Percentiles rank a stretch among this genome's conserved stretches.
phyloP scores from a whole-genome alignment of 1,140 invertebrate species.

The Drosophila bifasciata region DNA sequence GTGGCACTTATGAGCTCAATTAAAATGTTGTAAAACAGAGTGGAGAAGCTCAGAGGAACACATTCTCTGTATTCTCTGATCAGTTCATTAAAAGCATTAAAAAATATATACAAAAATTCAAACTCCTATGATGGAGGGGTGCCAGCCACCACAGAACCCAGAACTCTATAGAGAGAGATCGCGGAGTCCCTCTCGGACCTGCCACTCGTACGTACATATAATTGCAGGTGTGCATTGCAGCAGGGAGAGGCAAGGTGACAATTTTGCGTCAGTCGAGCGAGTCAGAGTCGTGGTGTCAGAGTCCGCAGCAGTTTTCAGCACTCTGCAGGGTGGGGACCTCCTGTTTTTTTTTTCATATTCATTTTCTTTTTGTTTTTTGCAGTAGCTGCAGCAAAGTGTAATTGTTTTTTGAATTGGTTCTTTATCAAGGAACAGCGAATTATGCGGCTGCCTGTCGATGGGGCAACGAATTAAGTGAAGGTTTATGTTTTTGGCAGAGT shows the following conservation, averaged over 20 bases:
- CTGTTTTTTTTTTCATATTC: constrained; percentile 2
- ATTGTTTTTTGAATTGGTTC: constrained; percentile 59
- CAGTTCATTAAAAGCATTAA: constrained; percentile 69
- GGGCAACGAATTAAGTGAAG: constrained; percentile 37
- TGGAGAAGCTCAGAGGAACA: constrained; percentile 27
- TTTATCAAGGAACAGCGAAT: constrained; percentile 45
- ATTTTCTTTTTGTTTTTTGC: constrained; percentile 10
- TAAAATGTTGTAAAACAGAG: constrained; percentile 58
- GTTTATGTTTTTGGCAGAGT: constrained; percentile 9
- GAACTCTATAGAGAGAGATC: constrained; percentile 33
- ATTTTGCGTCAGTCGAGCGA: constrained; percentile 79
- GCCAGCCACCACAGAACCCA: constrained; percentile 2
- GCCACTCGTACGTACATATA: constrained; percentile 44
- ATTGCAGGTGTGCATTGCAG: constrained; percentile 77
- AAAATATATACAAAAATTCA: constrained; percentile 13
- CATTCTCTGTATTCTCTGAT: constrained; percentile 70
- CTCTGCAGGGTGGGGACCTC: constrained; percentile 33
- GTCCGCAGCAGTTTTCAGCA: constrained; percentile 27
- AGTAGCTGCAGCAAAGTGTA: constrained; percentile 44
- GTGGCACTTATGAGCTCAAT: constrained; percentile 55
- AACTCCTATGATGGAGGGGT: constrained; percentile 48
- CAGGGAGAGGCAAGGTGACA: constrained; percentile 70
- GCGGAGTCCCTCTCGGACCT: constrained; percentile 25
- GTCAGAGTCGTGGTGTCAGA: constrained; percentile 45
- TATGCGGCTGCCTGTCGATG: constrained; percentile 66